These are phyloP conservation scores for Argya squamiceps DNA, from an alignment of 2,797 vertebrate genomes.

Conservation along the genomic window DNA sequence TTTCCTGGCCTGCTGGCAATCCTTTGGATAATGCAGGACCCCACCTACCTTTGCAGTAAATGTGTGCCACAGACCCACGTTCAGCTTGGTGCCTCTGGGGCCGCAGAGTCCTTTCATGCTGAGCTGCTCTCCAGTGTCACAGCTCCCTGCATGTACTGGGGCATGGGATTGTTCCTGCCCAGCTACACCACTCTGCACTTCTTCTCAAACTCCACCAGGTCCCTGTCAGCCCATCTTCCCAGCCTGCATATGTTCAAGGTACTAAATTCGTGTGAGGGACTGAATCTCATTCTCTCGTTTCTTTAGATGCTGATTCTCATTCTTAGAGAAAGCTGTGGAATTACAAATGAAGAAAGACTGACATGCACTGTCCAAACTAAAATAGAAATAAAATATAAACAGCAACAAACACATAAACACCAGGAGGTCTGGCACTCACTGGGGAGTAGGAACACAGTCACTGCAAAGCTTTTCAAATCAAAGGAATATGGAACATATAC, in stretches of 20 bases:
- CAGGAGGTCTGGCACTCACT: background rate
- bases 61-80: fast-evolving
- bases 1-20: background rate
- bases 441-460: background rate
- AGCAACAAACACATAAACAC: background rate
- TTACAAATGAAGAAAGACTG: background rate
- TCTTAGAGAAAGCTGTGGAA: background rate
- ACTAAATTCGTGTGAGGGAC: fast-evolving
- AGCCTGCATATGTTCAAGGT: background rate
- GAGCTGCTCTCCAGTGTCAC: background rate
- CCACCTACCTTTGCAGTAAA: background rate
- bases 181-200: background rate
- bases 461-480: background rate
- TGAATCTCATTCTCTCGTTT: background rate
- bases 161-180: background rate
- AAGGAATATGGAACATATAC: background rate
- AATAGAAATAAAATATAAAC: background rate
- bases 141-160: background rate
- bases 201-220: background rate
- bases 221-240: background rate
- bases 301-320: background rate
- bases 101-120: fast-evolving
- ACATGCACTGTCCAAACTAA: background rate
- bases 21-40: background rate
- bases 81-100: background rate